Conservation (phyloP, 2,888 invertebrate genomes). For the Drosophila imparisetae region DNA sequence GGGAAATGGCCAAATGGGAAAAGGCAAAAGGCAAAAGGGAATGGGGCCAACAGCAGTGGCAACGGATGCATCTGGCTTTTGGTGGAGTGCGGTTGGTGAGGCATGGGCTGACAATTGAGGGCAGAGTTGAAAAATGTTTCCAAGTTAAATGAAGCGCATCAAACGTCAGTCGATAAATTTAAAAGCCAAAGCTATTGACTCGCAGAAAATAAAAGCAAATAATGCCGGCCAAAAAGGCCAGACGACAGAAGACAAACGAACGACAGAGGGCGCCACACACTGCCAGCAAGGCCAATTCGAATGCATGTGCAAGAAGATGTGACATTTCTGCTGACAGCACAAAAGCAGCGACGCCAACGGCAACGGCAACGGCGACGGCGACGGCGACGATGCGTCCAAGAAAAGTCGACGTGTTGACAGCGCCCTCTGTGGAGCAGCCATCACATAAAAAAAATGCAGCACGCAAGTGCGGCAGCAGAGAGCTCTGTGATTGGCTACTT, state of each 20-base stretch:
- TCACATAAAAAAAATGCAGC: slow-evolving; percentile 17
- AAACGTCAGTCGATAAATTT: slow-evolving; percentile 81
- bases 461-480: slow-evolving; percentile 12
- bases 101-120: slow-evolving; percentile 24
- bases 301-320: slow-evolving; percentile 73
- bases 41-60: slow-evolving; percentile 16
- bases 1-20: slow-evolving; percentile 6
- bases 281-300: slow-evolving; percentile 54
- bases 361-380: slow-evolving; percentile 9
- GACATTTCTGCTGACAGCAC: slow-evolving; percentile 78
- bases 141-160: slow-evolving; percentile 81
- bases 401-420: slow-evolving; percentile 79
- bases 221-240: slow-evolving; percentile 50
- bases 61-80: slow-evolving; percentile 40
- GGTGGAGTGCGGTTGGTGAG: not conserved
- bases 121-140: slow-evolving; percentile 79
- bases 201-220: slow-evolving; percentile 78
- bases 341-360: slow-evolving; percentile 52
- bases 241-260: slow-evolving; percentile 22
- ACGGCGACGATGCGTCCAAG: slow-evolving; percentile 43
- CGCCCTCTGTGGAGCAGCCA: slow-evolving; percentile 63
- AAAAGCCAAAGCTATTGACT: slow-evolving; percentile 81
- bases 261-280: slow-evolving; percentile 50
- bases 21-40: not conserved
- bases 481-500: slow-evolving; percentile 77